Percentiles rank a stretch among this genome's conserved stretches.
phyloP scores from a whole-genome alignment of 2,888 invertebrate species.

The Azorinus chamasolen region DNA sequence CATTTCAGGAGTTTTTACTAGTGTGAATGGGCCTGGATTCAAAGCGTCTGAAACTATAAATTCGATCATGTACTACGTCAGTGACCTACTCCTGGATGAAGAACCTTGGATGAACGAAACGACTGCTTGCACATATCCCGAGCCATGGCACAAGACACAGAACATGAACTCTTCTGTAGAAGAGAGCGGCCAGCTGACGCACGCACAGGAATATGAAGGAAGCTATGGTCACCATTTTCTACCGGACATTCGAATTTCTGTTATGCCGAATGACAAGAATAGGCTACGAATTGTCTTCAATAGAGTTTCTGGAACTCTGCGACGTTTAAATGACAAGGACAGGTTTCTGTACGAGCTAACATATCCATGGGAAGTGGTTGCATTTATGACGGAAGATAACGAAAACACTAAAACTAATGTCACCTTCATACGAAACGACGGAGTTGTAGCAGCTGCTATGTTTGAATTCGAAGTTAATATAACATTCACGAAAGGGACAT shows the following conservation, averaged over 20 bases:
- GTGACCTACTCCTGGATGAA: constrained; percentile 60
- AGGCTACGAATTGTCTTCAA: constrained; percentile 17
- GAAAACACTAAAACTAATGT: constrained; percentile 5
- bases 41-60: background rate
- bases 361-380: constrained; percentile 33
- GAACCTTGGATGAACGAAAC: constrained; percentile 69
- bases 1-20: constrained; percentile 43
- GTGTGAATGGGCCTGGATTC: constrained; percentile 45
- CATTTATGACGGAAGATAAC: constrained; percentile 25
- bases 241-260: constrained; percentile 16
- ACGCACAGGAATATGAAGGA: constrained; percentile 41
- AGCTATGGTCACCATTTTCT: constrained; percentile 30
- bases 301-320: constrained; percentile 25
- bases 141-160: constrained; percentile 32
- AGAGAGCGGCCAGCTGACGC: background rate
- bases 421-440: constrained; percentile 19
- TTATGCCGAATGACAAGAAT: background rate
- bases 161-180: background rate
- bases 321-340: constrained; percentile 34
- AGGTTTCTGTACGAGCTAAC: constrained; percentile 42
- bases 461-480: constrained; percentile 32
- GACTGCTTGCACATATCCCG: constrained; percentile 66
- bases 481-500: constrained; percentile 15
- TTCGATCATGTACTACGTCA: constrained; percentile 46
- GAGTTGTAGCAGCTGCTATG: background rate